Evolutionary conservation across 2,888 invertebrate species (phyloP).

Genomic region (Pherbina coryleti): DNA sequence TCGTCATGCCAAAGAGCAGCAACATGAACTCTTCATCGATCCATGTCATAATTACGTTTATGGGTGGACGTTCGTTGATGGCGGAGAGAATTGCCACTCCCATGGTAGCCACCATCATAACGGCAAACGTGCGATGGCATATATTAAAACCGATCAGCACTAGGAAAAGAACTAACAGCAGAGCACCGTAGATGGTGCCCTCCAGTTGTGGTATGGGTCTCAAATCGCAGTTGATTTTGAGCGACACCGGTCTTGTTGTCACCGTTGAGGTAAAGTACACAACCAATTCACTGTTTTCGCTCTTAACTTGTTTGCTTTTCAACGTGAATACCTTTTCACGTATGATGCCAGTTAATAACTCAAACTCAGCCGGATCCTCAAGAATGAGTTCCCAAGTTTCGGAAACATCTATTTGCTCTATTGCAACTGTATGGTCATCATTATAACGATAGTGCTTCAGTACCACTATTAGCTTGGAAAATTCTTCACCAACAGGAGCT

Average conservation of each 20-base stretch:
- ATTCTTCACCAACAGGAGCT: background rate
- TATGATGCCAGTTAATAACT: background rate
- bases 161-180: slow-evolving; percentile 39
- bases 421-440: background rate
- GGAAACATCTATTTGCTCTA: background rate
- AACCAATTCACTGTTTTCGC: background rate
- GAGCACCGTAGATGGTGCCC: slow-evolving; percentile 30
- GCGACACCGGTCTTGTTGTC: slow-evolving; percentile 11
- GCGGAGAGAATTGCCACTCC: slow-evolving; percentile 41
- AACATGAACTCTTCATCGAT: slow-evolving; percentile 46
- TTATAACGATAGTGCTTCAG: background rate
- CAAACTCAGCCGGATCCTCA: background rate
- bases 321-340: background rate
- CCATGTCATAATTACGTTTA: slow-evolving; percentile 41
- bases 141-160: slow-evolving; percentile 40
- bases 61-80: slow-evolving; percentile 37
- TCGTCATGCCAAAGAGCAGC: slow-evolving; percentile 46
- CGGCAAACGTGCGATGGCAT: slow-evolving; percentile 46
- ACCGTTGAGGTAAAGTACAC: background rate
- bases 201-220: slow-evolving; percentile 19
- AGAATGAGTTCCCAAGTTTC: background rate
- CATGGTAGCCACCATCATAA: slow-evolving; percentile 44
- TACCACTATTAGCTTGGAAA: background rate
- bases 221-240: slow-evolving; percentile 40
- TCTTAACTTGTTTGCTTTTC: background rate